Conservation (phyloP, 2,888 invertebrate species). For the Lucinisca nassula region DNA sequence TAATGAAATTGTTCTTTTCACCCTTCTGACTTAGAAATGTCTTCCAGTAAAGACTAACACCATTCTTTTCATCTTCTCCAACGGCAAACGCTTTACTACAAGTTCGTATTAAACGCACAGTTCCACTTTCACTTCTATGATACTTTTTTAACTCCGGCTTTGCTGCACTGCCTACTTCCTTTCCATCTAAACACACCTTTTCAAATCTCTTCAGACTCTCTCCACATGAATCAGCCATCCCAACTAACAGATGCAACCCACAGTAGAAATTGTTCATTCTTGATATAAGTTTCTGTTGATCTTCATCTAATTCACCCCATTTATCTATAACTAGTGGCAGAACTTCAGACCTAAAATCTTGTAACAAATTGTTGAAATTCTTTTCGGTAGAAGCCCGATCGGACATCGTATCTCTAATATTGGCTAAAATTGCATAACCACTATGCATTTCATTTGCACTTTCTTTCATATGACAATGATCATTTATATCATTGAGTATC, state of each 20-base stretch:
- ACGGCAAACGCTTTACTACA: conserved; percentile 35
- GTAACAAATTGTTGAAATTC: conserved; percentile 8
- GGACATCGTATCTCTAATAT: conserved; percentile 30
- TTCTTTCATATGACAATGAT: neutral
- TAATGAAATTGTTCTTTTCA: conserved; percentile 21
- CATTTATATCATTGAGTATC: conserved; percentile 17
- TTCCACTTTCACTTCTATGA: conserved; percentile 48
- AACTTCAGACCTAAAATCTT: neutral
- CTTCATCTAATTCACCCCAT: neutral
- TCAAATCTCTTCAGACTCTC: conserved; percentile 45
- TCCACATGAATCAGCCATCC: conserved; percentile 56
- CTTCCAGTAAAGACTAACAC: conserved; percentile 5
- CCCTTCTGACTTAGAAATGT: conserved; percentile 31
- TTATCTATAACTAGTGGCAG: conserved; percentile 5
- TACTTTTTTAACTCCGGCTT: neutral
- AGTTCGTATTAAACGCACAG: conserved; percentile 51
- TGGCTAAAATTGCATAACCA: neutral
- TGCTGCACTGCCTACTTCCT: conserved; percentile 41
- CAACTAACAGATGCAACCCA: conserved; percentile 59
- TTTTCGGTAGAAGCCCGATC: conserved; percentile 35
- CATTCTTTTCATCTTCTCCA: conserved; percentile 52
- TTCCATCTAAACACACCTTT: conserved; percentile 41
- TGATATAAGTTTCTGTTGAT: neutral
- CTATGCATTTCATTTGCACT: neutral
- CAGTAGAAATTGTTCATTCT: conserved; percentile 65